These are phyloP conservation scores for honey bee (Apis mellifera) DNA, from an alignment of 1,140 invertebrate genomes.

Conservation along the genomic window DNA sequence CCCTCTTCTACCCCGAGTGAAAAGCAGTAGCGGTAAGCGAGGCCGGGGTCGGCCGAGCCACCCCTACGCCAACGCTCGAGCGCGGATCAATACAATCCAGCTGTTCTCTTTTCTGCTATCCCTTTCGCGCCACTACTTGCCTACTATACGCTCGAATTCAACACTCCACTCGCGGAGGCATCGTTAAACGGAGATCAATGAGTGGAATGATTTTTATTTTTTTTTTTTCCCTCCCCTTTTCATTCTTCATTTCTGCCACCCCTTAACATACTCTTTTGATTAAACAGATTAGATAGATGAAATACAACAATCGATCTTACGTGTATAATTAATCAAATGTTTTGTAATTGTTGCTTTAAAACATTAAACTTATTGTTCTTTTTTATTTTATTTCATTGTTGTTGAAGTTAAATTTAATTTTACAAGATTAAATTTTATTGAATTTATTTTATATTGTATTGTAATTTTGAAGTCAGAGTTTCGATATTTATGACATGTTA, in stretches of 20 bases:
- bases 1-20: slow-evolving; percentile 57
- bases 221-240: background rate
- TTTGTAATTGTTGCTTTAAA: background rate
- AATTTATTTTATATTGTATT: too few species aligned
- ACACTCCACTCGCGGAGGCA: background rate
- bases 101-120: slow-evolving; percentile 77
- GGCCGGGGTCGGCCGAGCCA: slow-evolving; percentile 63
- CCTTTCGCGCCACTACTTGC: slow-evolving; percentile 61
- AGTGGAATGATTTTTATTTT: slow-evolving; percentile 33
- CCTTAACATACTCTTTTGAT: background rate
- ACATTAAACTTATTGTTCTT: background rate
- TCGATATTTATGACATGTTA: background rate
- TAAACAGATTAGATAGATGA: background rate
- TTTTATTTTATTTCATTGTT: background rate
- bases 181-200: background rate
- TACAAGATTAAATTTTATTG: background rate
- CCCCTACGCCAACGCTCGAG: slow-evolving; percentile 69
- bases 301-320: background rate
- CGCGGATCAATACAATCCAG: slow-evolving; percentile 79
- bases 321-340: background rate
- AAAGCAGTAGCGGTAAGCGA: slow-evolving; percentile 57
- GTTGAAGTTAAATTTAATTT: background rate
- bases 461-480: background rate
- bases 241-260: background rate
- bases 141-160: slow-evolving; percentile 52